A percentile compares a stretch with the other conserved stretches of the same genome.
phyloP scores from a whole-genome alignment of 2,797 vertebrate genomes.

The Semotilus atromaculatus region DNA sequence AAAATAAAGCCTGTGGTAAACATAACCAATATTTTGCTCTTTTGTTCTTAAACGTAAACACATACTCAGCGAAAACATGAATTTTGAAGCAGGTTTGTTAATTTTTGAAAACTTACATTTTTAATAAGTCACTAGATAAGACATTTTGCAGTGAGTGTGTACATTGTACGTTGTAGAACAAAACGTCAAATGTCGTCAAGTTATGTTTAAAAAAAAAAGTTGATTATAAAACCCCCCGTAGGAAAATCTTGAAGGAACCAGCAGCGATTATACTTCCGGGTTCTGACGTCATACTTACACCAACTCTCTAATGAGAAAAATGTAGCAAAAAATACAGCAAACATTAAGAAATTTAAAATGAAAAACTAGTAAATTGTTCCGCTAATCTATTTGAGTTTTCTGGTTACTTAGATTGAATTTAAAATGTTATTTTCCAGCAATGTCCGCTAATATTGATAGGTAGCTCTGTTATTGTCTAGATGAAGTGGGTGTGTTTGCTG shows the following conservation, averaged over 20 bases:
- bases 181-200: too few species aligned
- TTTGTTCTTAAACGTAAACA: not conserved
- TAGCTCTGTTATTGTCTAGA: slow-evolving; percentile 26
- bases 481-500: slow-evolving; percentile 34
- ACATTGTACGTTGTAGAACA: too few species aligned
- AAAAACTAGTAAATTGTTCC: too few species aligned
- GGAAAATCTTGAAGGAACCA: too few species aligned
- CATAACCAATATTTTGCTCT: too few species aligned
- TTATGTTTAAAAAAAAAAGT: not conserved
- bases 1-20: not conserved
- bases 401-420: not conserved
- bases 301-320: not conserved
- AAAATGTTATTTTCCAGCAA: not conserved
- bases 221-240: too few species aligned
- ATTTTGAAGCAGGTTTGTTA: too few species aligned
- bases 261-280: too few species aligned
- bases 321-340: not conserved
- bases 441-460: slow-evolving; percentile 2
- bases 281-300: too few species aligned
- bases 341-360: too few species aligned
- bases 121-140: not conserved
- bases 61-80: not conserved
- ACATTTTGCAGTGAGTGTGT: not conserved
- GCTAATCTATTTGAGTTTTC: not conserved
- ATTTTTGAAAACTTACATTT: too few species aligned